These are phyloP conservation scores for Campylorhamphus procurvoides DNA, from an alignment of 2,113 vertebrate genomes.

Conservation along the genomic window DNA sequence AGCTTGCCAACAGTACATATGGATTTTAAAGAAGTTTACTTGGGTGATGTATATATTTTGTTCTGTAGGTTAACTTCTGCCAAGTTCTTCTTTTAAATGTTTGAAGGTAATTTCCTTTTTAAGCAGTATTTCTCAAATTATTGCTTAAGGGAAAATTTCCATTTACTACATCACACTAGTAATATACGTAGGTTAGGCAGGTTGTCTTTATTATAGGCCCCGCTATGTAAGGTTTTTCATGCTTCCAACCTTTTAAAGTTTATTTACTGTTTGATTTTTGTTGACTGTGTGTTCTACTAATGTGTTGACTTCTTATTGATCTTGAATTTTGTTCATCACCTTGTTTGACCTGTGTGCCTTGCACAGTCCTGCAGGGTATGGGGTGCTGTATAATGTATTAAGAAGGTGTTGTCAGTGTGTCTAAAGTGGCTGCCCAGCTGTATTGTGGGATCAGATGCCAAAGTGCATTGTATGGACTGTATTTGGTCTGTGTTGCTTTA, in stretches of 20 bases:
- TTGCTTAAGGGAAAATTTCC: background rate
- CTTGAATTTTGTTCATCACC: background rate
- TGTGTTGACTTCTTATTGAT: background rate
- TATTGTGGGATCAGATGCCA: background rate
- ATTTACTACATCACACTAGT: background rate
- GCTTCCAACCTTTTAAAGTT: background rate
- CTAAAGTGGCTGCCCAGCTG: accelerated
- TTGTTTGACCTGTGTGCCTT: background rate
- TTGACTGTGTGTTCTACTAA: background rate
- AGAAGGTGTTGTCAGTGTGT: background rate
- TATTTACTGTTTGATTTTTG: background rate
- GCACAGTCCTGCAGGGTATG: background rate
- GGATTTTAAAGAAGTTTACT: background rate
- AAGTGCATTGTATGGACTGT: background rate
- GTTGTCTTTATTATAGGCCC: background rate
- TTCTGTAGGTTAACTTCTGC: background rate
- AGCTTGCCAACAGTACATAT: background rate
- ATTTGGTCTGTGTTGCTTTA: background rate
- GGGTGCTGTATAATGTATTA: background rate
- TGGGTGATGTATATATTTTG: background rate
- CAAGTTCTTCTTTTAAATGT: background rate
- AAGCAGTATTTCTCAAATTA: background rate
- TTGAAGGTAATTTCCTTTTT: background rate
- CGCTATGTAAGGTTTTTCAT: background rate
- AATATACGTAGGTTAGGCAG: background rate